Evolutionary conservation across 2,888 invertebrate genomes (phyloP), one percentile per base, ranked within the genome.

Genomic region (Glaucopsyche alexis): DNA sequence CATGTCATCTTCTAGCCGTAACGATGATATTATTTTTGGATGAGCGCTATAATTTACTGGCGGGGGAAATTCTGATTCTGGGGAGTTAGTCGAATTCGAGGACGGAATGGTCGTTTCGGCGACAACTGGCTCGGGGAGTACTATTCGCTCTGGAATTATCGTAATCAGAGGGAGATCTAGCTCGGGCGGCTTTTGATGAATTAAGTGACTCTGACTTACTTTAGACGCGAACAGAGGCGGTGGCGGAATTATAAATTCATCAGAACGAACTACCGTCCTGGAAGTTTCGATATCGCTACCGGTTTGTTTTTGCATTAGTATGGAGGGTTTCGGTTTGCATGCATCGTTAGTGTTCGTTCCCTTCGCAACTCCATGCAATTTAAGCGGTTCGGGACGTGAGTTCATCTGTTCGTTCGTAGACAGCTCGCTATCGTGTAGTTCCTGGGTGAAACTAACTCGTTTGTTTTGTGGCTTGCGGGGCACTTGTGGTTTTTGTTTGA

Each of bases 401-500:
- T 75, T 79, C 72, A 81, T 78, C 80, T 84, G 81, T 82, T 88
- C 85, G 82, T 81, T 83, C 76, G 83, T 82, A 77, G 81, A 76
- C 74, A 81, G 79, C 79, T 84, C 84, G 78, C 29, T 29, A 29
- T 86, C 82, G 78, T 81, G 80, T 75, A 85, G 80, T 75, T 90
- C 89, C 82, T 85, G 83, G 75, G 84, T 89, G 87, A 93, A 93
- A 93, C 92, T 93, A 91, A 93, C 92, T 91, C 92, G 90, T 82
- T 93, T 93, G 81, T 82, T 84, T 77, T 88, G 89, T 78, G 92
- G 92, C 86, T 92, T 93, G 79, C 89, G 89, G 73, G 92, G 91
- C 83, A 92, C 91, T 87, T 86, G 90, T 76, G 90, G 93, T 85
- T 89, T 91, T 83, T 83, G 88, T 87, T 86, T 87, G 83, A 75